phyloP scores from a whole-genome alignment of 2,113 vertebrate species.

The Anas platyrhynchos region DNA sequence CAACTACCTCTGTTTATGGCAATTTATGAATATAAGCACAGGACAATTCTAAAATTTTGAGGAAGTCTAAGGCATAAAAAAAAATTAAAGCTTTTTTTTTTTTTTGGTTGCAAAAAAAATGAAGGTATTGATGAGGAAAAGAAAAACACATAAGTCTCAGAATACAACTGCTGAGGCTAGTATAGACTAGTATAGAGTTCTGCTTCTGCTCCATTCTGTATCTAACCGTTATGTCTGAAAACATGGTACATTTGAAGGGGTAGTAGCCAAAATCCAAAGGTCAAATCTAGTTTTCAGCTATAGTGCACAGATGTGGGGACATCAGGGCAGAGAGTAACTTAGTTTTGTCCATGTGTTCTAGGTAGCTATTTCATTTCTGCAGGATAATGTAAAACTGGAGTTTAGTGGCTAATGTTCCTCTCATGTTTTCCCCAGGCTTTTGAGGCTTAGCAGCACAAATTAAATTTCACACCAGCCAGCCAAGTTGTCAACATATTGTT shows the following conservation, averaged over 20 bases:
- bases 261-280: neutral
- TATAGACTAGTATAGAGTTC: neutral
- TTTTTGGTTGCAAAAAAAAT: neutral
- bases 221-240: neutral
- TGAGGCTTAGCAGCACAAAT: slow-evolving; percentile 62
- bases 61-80: neutral
- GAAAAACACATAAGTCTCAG: neutral
- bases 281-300: neutral
- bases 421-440: slow-evolving; percentile 37
- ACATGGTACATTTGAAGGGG: neutral
- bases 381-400: slow-evolving; percentile 20
- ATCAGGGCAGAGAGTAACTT: neutral
- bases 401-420: slow-evolving; percentile 55
- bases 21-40: neutral
- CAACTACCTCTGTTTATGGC: neutral
- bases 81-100: too few relatives aligned
- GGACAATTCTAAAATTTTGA: neutral
- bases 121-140: neutral
- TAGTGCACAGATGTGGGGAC: neutral
- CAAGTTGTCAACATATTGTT: slow-evolving; percentile 52
- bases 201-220: neutral
- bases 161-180: neutral
- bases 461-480: slow-evolving; percentile 60
- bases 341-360: neutral
- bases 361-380: neutral